Percentiles rank a stretch among this genome's conserved stretches.
Evolutionary conservation across 2,888 invertebrate species (phyloP).

Genomic region (Tenodera sinensis): DNA sequence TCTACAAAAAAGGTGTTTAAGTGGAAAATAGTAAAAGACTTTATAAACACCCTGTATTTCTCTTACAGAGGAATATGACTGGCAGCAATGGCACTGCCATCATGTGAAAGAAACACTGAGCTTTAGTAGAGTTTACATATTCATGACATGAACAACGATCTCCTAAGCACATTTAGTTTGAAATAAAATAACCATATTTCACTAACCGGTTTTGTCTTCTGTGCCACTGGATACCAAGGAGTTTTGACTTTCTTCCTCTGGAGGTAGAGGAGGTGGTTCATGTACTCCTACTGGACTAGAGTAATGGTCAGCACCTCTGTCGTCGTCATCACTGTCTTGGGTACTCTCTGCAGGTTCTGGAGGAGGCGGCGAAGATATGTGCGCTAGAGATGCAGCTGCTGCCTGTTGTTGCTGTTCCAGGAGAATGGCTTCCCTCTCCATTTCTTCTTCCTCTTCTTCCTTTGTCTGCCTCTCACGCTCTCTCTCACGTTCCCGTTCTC

Average conservation of each 20-base stretch:
- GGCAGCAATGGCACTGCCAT: too few relatives aligned
- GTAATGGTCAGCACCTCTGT: constrained; percentile 20
- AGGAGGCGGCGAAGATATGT: background rate
- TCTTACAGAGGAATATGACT: too few relatives aligned
- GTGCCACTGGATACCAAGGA: constrained; percentile 29
- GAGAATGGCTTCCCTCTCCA: constrained; percentile 36
- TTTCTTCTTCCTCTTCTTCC: constrained; percentile 44
- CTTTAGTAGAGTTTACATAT: too few relatives aligned
- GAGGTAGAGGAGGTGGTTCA: constrained; percentile 32
- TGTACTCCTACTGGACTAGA: background rate
- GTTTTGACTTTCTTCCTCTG: constrained; percentile 30
- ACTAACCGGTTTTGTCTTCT: constrained; percentile 19
- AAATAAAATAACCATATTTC: background rate
- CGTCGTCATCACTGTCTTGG: constrained; percentile 22
- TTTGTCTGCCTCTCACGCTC: constrained; percentile 55
- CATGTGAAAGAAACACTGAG: too few relatives aligned
- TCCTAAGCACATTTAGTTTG: too few relatives aligned
- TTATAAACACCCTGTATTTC: too few relatives aligned
- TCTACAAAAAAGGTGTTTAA: too few relatives aligned
- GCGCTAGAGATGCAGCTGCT: background rate
- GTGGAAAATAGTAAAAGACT: too few relatives aligned
- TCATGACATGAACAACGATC: too few relatives aligned
- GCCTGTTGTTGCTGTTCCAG: constrained; percentile 28
- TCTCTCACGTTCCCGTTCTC: constrained; percentile 39
- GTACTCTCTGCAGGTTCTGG: constrained; percentile 7